Evolutionary conservation across 2,797 vertebrate species (phyloP).

Genomic region (Morelia viridis): DNA sequence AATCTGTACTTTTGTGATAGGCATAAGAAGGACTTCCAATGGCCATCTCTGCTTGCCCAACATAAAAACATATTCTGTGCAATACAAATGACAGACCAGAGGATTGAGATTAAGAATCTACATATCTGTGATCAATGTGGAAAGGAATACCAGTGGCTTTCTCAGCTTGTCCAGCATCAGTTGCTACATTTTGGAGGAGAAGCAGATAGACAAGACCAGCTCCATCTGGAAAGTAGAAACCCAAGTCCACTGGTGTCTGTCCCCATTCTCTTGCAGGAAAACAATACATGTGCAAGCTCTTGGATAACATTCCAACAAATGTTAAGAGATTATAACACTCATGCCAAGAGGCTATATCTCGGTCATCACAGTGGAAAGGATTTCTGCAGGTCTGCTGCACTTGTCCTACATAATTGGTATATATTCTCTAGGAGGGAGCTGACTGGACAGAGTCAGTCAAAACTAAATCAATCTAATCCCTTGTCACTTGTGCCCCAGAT

Average conservation of each 20-base stretch:
- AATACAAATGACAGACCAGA: background rate
- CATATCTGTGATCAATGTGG: background rate
- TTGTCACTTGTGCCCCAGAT: background rate
- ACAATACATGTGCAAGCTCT: background rate
- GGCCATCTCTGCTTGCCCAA: background rate
- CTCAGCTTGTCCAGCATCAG: background rate
- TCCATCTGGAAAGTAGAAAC: background rate
- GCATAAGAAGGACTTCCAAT: background rate
- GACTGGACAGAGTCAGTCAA: background rate
- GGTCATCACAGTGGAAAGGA: background rate
- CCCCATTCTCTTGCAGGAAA: background rate
- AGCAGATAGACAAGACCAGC: no score
- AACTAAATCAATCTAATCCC: background rate
- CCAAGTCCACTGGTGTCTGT: background rate
- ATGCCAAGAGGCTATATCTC: background rate
- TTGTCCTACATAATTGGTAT: background rate
- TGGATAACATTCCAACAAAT: background rate
- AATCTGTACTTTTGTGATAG: background rate
- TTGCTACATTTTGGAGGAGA: background rate
- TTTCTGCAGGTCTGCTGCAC: background rate
- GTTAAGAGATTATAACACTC: background rate
- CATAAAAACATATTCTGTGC: background rate
- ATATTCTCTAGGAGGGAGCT: background rate
- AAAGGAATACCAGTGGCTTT: background rate
- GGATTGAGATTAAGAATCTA: background rate